These are phyloP conservation scores for Enoplosus armatus DNA, from an alignment of 2,797 vertebrate species.

Conservation along the genomic window DNA sequence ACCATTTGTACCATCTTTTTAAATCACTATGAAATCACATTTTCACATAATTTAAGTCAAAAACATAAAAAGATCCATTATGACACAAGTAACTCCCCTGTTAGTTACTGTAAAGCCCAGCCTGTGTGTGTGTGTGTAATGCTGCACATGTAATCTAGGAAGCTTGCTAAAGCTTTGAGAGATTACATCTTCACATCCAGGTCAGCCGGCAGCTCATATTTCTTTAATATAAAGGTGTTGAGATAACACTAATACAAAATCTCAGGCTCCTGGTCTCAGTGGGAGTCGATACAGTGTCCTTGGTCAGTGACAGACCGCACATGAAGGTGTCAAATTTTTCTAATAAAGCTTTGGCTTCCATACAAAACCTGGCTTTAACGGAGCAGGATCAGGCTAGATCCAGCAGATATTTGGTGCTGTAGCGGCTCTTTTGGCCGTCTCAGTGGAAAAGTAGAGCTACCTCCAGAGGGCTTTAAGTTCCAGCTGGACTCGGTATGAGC, in stretches of 20 bases:
- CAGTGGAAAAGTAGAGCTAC: constrained; percentile 57
- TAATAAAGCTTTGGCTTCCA: constrained; percentile 46
- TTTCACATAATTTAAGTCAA: constrained; percentile 2
- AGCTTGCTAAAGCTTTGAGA: constrained; percentile 31
- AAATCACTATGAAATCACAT: background rate
- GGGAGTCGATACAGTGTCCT: constrained; percentile 29
- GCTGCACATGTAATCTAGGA: constrained; percentile 18
- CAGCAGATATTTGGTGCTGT: constrained; percentile 57
- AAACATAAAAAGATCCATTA: background rate
- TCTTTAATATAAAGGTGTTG: constrained; percentile 49
- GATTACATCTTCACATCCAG: constrained; percentile 56
- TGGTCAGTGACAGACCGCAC: constrained; percentile 34
- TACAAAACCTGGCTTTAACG: constrained; percentile 34
- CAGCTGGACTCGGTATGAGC: constrained; percentile 39
- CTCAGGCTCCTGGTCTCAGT: constrained; percentile 29
- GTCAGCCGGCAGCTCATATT: constrained; percentile 54
- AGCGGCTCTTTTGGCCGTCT: constrained; percentile 33
- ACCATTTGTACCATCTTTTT: constrained; percentile 2
- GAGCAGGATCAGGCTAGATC: constrained; percentile 43
- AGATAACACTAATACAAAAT: constrained; percentile 37
- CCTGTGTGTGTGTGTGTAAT: background rate
- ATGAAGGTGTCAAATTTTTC: constrained; percentile 46
- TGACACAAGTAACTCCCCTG: background rate
- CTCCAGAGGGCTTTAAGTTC: constrained; percentile 44
- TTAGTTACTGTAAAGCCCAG: background rate